Conservation (phyloP, 2,797 vertebrate species). For the Labeo calbasu region DNA sequence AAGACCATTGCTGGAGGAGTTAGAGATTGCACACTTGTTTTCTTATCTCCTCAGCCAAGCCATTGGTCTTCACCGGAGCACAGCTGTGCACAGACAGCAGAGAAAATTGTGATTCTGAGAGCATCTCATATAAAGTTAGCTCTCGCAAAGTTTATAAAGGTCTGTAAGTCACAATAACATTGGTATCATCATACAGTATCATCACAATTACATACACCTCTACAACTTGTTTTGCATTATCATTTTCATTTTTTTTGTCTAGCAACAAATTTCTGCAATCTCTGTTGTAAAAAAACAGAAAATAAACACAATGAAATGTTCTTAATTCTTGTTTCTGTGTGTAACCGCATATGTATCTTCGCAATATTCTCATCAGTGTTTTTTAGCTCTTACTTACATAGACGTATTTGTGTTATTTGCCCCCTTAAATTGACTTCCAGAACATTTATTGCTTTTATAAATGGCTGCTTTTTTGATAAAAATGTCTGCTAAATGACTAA, state of each 20-base stretch:
- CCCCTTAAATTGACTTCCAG: too few species aligned
- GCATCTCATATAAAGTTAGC: conserved; percentile 11
- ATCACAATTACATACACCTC: not conserved
- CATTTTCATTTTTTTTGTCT: not conserved
- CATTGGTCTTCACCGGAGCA: conserved; percentile 29
- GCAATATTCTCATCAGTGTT: too few species aligned
- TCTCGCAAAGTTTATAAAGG: conserved; percentile 15
- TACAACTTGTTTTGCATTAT: conserved; percentile 1
- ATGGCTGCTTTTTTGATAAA: not conserved
- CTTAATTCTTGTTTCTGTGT: not conserved
- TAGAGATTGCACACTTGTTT: conserved; percentile 46
- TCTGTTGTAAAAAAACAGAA: not conserved
- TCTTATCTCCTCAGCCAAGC: conserved; percentile 53
- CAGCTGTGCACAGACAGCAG: conserved; percentile 14
- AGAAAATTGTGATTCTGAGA: conserved; percentile 25
- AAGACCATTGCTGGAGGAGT: conserved; percentile 35
- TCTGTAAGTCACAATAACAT: conserved; percentile 22
- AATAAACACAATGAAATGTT: not conserved
- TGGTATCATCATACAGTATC: not conserved
- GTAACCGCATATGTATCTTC: not conserved
- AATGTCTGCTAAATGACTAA: too few species aligned
- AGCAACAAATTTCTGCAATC: not conserved
- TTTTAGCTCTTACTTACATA: too few species aligned
- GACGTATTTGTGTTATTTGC: too few species aligned
- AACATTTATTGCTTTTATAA: too few species aligned